Evolutionary conservation across 2,113 vertebrate genomes (phyloP), one percentile per base, ranked within the genome.

Genomic region (Brachyhypopomus occidentalis): DNA sequence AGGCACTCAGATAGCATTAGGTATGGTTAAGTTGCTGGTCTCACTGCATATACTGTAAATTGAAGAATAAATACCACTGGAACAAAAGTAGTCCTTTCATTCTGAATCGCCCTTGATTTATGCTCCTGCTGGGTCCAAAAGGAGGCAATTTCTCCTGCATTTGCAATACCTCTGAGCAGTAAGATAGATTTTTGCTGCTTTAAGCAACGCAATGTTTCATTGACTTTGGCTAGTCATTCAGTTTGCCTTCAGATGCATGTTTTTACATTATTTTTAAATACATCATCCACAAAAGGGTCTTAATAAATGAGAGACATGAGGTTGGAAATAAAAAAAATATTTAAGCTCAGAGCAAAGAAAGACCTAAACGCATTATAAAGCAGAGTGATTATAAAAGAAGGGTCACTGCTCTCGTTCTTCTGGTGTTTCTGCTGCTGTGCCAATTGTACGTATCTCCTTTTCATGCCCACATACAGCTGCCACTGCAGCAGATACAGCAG

Each of bases 81-180:
- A 52, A 71, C 22, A 80, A 52, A 71, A 64, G 73, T 64, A 38
- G 20, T 41, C 76, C 75, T 85, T 88, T 91, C 78, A 88, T 84
- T 84, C 71, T 75, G 86, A 89, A 90, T 87, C 84, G 38, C 64
- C 79, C 76, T 85, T 89, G 81, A 86, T 89, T 90, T 81, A 75
- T 85, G 80, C 79, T 86, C 87, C 85, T 84, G 81, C 84, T 84
- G 87, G 84, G 86, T 77, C 80, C 82, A 79, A 88, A 89, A 89
- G 77, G 81, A 86, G 12, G 25, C 69, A 34, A 72, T n/a, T 73
- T 22, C 20, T 55, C 78, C 55, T 59, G 67, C 45, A 30, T 72
- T 71, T 60, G 16, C 27, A 66, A 73, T 25, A 52, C 45, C 45
- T 52, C 16, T 36, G 66, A 56, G 25, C 23, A 52, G 27, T n/a